phyloP scores from a whole-genome alignment of 2,888 invertebrate genomes.

The Coleophora flavipennella region DNA sequence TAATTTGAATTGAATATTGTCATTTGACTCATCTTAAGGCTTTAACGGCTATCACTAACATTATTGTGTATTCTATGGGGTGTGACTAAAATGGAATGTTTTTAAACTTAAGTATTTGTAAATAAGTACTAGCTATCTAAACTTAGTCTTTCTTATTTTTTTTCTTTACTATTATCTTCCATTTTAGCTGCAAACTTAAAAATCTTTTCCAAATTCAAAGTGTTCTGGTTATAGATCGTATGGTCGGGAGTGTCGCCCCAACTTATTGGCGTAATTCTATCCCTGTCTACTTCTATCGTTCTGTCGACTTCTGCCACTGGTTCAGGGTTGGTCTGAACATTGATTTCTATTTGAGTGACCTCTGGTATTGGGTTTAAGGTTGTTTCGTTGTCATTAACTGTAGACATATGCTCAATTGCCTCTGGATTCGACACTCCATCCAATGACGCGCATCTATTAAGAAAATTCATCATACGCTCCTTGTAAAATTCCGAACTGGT shows the following conservation, averaged over 20 bases:
- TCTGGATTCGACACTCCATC: conserved; percentile 51
- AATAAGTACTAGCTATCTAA: neutral
- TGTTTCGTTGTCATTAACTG: conserved; percentile 33
- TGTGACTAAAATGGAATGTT: no score
- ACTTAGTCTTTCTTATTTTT: neutral
- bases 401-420: conserved; percentile 35
- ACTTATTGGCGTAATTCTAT: conserved; percentile 40
- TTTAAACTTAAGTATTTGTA: neutral
- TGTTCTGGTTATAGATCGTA: conserved; percentile 61
- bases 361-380: conserved; percentile 47
- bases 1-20: no score
- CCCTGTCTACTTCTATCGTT: conserved; percentile 5
- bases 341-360: conserved; percentile 26
- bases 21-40: no score
- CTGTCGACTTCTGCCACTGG: conserved; percentile 10
- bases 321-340: conserved; percentile 11
- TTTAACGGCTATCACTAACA: no score
- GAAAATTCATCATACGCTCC: conserved; percentile 59
- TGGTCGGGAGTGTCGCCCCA: conserved; percentile 63
- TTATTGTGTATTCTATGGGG: no score
- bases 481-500: conserved; percentile 61
- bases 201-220: conserved; percentile 54
- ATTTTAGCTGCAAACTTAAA: conserved; percentile 42
- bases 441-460: conserved; percentile 51
- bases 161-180: conserved; percentile 2